A percentile compares a stretch with the other conserved stretches of the same genome.
Evolutionary conservation across 1,140 invertebrate genomes (phyloP).

Genomic region (Paraescarpia echinospica): DNA sequence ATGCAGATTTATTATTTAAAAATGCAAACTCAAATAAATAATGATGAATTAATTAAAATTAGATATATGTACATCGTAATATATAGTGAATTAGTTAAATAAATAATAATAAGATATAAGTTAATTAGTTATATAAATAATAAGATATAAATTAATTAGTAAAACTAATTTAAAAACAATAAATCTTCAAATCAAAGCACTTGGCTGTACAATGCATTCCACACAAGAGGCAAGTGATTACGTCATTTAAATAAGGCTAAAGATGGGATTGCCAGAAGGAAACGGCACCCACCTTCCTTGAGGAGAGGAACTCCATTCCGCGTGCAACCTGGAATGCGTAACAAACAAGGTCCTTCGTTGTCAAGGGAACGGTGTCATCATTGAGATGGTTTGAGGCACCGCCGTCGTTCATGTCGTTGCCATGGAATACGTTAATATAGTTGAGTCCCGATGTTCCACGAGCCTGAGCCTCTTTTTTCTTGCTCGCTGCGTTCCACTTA

Average conservation of each 20-base stretch:
- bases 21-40: too few species aligned
- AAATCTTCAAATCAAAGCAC: too few species aligned
- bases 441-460: background rate
- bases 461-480: constrained; percentile 27
- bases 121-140: too few species aligned
- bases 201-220: too few species aligned
- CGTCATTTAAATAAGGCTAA: background rate
- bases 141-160: too few species aligned
- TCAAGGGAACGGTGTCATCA: constrained; percentile 60
- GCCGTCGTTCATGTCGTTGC: background rate
- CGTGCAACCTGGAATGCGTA: constrained; percentile 95
- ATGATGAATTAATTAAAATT: too few species aligned
- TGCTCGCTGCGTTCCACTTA: constrained; percentile 59
- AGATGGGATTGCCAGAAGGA: background rate
- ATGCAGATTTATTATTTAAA: too few species aligned
- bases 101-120: too few species aligned
- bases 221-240: constrained; percentile 11
- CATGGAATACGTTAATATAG: background rate
- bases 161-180: too few species aligned
- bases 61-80: too few species aligned
- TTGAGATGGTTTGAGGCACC: constrained; percentile 22
- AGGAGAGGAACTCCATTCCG: constrained; percentile 96
- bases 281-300: constrained; percentile 71
- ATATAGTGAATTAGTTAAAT: too few species aligned
- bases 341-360: constrained; percentile 89